Evolutionary conservation across 1,140 invertebrate genomes (phyloP), one percentile per base, ranked within the genome.

Genomic region (Meloidogyne exigua): DNA sequence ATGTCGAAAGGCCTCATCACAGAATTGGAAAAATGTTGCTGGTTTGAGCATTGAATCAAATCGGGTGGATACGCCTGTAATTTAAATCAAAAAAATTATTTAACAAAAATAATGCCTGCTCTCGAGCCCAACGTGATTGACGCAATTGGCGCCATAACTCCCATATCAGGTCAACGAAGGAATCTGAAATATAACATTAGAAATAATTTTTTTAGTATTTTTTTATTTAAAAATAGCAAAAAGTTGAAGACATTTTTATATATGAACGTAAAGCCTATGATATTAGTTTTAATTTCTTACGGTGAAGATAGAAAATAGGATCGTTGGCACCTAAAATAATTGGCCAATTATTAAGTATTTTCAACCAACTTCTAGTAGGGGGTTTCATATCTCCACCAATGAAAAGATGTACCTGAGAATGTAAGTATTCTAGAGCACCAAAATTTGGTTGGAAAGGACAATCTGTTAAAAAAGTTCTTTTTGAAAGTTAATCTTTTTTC

Each of bases 101-200:
- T 39, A 39, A 39, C 7, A 39, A 39, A 39, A 39, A 0, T 4
- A 36, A 18, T 44, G 80, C 82, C 65, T 77, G 74, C 42, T 86
- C 84, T 18, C 84, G 62, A 2, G 75, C 65, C 71, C 70, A 82
- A 32, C 81, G 68, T 36, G 76, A 68, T 67, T 81, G 79, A 71
- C 85, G 81, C 67, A 71, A 44, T 72, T 88, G 85, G 18, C 87
- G 71, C 86, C 88, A 88, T 39, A 83, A 72, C 67, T 88, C 87
- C 78, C 80, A 87, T 18, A 86, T 71, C 9, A 78, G 74, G 79
- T 89, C 89, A 10, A 89, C 83, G 77, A 88, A 89, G 4, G 84
- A 82, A 68, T 86, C 82, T 79, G 86, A 63, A 57, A 57, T 57
- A 57, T n/a, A 57, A 76, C 42, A 75, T 82, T 66, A 0, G 36